phyloP scores from a whole-genome alignment of 37 sponge, comb jelly and placozoan species.

The Tethya wilhelma region DNA sequence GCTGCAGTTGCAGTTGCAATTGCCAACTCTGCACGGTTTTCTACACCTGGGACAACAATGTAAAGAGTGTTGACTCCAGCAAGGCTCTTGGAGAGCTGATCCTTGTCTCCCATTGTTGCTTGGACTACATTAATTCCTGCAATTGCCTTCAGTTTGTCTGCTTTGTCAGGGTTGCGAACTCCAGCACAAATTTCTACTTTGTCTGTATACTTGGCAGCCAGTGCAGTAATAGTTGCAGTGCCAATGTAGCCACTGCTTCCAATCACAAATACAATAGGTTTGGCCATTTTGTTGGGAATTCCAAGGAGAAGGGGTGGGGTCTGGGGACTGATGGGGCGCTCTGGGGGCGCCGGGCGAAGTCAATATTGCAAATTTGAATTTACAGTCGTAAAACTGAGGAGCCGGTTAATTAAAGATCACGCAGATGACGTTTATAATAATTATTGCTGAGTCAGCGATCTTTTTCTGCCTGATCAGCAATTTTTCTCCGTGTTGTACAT shows the following conservation, averaged over 20 bases:
- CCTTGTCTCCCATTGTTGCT: conserved; percentile 49
- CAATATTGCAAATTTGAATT: too few relatives aligned
- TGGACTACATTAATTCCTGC: conserved; percentile 47
- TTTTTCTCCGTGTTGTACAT: too few relatives aligned
- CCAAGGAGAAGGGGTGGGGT: too few relatives aligned
- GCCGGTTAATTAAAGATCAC: too few relatives aligned
- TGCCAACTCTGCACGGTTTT: conserved; percentile 48
- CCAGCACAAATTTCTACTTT: conserved; percentile 67
- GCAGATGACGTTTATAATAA: too few relatives aligned
- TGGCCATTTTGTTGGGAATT: too few relatives aligned
- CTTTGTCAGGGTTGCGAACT: conserved; percentile 64
- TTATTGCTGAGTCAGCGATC: too few relatives aligned
- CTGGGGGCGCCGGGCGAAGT: too few relatives aligned
- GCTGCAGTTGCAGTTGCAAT: conserved; percentile 55
- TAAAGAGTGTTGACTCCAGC: conserved; percentile 69
- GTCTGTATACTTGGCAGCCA: conserved; percentile 54
- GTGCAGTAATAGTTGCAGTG: conserved; percentile 39
- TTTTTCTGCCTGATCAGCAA: too few relatives aligned
- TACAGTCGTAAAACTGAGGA: too few relatives aligned
- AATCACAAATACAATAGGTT: too few relatives aligned
- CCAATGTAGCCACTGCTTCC: conserved; percentile 70
- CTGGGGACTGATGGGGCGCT: too few relatives aligned
- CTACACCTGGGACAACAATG: conserved; percentile 55
- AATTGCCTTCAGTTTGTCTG: conserved; percentile 41
- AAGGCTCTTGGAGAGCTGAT: conserved; percentile 21